Percentiles rank a stretch among this genome's conserved stretches.
Conservation (phyloP, 2,888 invertebrate genomes). For the Linyphia triangularis region DNA sequence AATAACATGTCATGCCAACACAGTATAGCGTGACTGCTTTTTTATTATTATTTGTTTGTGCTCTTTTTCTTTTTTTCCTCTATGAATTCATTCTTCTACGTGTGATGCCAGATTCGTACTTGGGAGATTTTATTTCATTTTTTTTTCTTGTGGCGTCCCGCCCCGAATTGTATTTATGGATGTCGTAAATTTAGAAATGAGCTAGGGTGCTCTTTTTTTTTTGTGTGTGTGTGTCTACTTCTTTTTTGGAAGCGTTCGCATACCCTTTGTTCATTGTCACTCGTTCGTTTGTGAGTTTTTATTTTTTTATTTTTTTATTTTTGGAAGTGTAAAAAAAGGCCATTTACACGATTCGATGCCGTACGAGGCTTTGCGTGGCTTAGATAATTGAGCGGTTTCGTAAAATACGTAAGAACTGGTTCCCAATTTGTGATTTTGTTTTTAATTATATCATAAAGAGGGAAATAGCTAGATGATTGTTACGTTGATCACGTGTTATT, state of each 20-base stretch:
- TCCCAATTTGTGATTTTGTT: too few species aligned
- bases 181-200: conserved; percentile 42
- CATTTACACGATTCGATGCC: too few species aligned
- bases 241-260: not conserved
- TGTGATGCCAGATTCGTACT: conserved; percentile 5
- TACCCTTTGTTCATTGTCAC: not conserved
- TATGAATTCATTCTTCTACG: not conserved
- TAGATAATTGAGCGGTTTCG: too few species aligned
- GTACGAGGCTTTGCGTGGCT: too few species aligned
- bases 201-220: not conserved
- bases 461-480: too few species aligned
- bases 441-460: too few species aligned
- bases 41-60: not conserved
- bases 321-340: not conserved
- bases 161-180: conserved; percentile 32
- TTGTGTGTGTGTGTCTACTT: not conserved
- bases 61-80: not conserved
- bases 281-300: not conserved
- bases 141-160: conserved; percentile 2
- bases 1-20: not conserved
- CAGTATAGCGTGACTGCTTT: not conserved
- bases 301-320: not conserved
- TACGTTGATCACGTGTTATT: too few species aligned
- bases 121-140: not conserved
- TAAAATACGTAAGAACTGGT: too few species aligned